These are phyloP conservation scores for Netelia inedita DNA, from an alignment of 2,888 invertebrate genomes.

Conservation along the genomic window DNA sequence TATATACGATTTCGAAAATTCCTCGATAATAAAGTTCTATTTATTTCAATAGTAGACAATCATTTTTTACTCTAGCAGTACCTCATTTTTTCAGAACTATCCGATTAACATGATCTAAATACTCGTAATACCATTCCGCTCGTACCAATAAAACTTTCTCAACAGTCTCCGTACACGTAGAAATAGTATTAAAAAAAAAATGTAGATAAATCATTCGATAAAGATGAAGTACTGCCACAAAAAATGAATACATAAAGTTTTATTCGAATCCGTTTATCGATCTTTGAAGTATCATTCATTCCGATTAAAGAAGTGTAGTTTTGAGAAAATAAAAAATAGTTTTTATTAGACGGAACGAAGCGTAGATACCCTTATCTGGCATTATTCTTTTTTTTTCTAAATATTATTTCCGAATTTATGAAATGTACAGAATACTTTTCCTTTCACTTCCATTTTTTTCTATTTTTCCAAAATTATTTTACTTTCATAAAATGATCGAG, in stretches of 20 bases:
- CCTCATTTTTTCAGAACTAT: not conserved
- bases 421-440: not conserved
- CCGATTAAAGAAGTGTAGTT: too few species aligned
- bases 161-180: not conserved
- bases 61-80: not conserved
- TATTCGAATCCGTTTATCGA: too few species aligned
- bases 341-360: too few species aligned
- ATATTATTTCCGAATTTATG: not conserved
- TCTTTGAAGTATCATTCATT: too few species aligned
- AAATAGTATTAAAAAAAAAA: too few species aligned
- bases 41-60: not conserved
- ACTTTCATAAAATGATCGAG: not conserved
- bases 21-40: not conserved
- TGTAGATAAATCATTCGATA: too few species aligned
- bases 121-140: not conserved
- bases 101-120: not conserved
- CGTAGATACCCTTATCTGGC: too few species aligned
- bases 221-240: too few species aligned
- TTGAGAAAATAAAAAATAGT: too few species aligned
- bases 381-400: not conserved
- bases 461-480: not conserved
- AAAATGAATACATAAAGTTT: too few species aligned
- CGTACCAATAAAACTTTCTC: not conserved
- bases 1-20: not conserved
- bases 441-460: not conserved